Conservation (phyloP, 2,113 vertebrate species). For the Zeus faber region DNA sequence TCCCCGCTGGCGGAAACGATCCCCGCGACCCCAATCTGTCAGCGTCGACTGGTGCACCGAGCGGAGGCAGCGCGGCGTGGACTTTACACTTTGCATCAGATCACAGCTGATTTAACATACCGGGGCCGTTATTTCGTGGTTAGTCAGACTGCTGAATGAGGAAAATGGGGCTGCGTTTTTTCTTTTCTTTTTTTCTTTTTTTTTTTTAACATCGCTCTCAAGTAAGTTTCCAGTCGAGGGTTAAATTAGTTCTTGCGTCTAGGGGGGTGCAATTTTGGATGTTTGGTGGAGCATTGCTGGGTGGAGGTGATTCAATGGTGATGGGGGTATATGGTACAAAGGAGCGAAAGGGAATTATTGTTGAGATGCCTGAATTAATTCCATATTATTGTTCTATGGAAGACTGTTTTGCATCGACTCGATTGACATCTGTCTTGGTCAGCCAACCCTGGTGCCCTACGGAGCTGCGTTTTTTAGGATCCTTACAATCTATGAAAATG, state of each 20-base stretch:
- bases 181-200: too few relatives aligned
- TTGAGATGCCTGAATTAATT: too few relatives aligned
- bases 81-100: constrained; percentile 18
- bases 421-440: too few relatives aligned
- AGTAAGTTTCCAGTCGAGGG: constrained; percentile 26
- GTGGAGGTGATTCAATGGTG: constrained; percentile 1
- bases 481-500: too few relatives aligned
- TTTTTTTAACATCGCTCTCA: constrained; percentile 19
- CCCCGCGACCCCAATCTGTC: constrained; percentile 22
- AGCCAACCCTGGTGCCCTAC: too few relatives aligned
- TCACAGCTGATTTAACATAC: constrained; percentile 21
- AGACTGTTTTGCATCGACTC: too few relatives aligned
- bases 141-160: constrained; percentile 20
- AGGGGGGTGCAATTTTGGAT: constrained; percentile 14
- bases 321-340: background rate
- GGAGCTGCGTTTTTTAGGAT: too few relatives aligned
- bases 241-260: constrained; percentile 35
- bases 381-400: too few relatives aligned
- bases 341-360: too few relatives aligned
- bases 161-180: constrained; percentile 25
- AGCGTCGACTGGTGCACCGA: constrained; percentile 5
- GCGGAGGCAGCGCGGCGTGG: constrained; percentile 3
- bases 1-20: too few relatives aligned
- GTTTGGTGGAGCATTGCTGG: constrained; percentile 25
- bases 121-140: constrained; percentile 17